Conservation (phyloP, 2,113 vertebrate species). For the Pitta sordida region DNA sequence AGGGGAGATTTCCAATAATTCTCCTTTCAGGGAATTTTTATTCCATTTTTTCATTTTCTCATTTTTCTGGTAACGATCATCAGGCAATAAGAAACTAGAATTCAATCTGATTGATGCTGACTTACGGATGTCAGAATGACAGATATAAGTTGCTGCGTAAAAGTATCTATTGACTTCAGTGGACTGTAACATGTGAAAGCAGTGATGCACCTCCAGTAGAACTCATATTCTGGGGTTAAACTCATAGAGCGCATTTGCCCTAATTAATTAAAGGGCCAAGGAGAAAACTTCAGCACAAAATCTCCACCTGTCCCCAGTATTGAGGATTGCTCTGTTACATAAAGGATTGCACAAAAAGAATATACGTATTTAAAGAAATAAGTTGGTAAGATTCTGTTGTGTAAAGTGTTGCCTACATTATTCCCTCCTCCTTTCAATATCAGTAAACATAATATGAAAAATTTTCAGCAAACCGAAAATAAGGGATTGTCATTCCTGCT, state of each 20-base stretch:
- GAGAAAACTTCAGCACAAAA: not conserved
- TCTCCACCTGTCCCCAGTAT: fast-evolving
- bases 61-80: not conserved
- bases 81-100: not conserved
- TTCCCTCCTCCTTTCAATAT: not conserved
- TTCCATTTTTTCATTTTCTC: not conserved
- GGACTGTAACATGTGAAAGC: not conserved
- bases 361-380: not conserved
- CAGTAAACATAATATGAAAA: not conserved
- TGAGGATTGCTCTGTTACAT: not conserved
- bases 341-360: not conserved
- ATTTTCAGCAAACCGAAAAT: not conserved
- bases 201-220: not conserved
- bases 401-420: not conserved
- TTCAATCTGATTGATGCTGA: not conserved
- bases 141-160: not conserved
- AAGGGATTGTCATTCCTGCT: not conserved
- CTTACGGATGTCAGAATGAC: not conserved
- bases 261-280: not conserved
- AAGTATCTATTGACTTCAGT: not conserved
- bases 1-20: not conserved
- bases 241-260: not conserved
- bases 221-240: not conserved
- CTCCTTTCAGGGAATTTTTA: not conserved
- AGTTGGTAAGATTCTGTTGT: not conserved